These are phyloP conservation scores for Decapterus maruadsi DNA, from an alignment of 2,797 vertebrate genomes.

Conservation along the genomic window DNA sequence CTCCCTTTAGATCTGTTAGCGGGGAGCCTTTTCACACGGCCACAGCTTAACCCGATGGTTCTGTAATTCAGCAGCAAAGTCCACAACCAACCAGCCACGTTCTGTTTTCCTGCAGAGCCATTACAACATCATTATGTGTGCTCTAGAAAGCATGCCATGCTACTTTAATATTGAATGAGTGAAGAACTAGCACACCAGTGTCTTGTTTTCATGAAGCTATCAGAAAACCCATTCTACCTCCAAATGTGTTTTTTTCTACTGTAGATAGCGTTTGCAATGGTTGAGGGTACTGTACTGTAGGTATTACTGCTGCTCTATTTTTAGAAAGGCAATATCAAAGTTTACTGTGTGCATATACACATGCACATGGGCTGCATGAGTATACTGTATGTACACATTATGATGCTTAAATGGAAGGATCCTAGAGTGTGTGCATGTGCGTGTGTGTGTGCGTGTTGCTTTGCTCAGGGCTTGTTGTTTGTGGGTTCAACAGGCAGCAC, in stretches of 20 bases:
- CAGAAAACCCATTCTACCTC: conserved; percentile 67
- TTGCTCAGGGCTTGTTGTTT: conserved; percentile 66
- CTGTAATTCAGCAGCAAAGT: conserved; percentile 24
- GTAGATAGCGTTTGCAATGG: conserved; percentile 55
- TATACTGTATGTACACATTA: conserved; percentile 13
- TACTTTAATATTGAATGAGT: conserved; percentile 80
- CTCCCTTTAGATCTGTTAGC: not conserved
- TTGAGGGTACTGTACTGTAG: conserved; percentile 50
- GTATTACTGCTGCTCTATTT: conserved; percentile 68
- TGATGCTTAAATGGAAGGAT: conserved; percentile 40
- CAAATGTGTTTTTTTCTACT: conserved; percentile 58
- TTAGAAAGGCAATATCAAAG: conserved; percentile 78
- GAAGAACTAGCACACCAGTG: conserved; percentile 58
- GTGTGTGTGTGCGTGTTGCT: conserved; percentile 11
- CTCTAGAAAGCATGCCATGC: conserved; percentile 69
- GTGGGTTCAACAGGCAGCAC: conserved; percentile 62
- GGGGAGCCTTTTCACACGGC: not conserved
- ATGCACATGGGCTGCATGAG: conserved; percentile 11
- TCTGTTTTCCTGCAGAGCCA: conserved; percentile 59
- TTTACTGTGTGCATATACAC: conserved; percentile 57
- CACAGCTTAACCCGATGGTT: not conserved
- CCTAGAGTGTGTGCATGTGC: conserved; percentile 16
- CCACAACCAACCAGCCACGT: conserved; percentile 23
- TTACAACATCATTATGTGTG: conserved; percentile 69
- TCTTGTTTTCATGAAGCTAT: conserved; percentile 67